Evolutionary conservation across 2,888 invertebrate species (phyloP), one percentile per base, ranked within the genome.

Genomic region (Athalia cordata): DNA sequence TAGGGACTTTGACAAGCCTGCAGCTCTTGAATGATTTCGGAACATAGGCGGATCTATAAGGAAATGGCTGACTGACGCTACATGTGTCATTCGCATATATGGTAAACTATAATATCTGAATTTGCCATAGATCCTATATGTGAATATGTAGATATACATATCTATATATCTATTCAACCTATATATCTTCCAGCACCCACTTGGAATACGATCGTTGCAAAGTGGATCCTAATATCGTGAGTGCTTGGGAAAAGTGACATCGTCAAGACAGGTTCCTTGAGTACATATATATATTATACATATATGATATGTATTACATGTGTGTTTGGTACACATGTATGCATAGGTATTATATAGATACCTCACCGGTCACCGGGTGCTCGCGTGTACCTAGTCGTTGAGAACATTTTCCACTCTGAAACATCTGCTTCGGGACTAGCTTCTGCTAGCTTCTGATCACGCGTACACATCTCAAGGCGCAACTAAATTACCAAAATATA

Each of bases 201-300:
- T 55, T 72, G 59, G 52, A 61, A 64, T 75, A 50, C 50, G 62
- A 62, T 75, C 75, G 75, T 6, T 61, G 62, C 62, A 75, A 64
- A 75, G 75, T 75, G 75, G 75, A 64, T 62, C 52, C 75, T 75
- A 75, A 75, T 75, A 75, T 62, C 75, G 75, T 64, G 62, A 75
- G 75, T 75, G 75, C 62, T 75, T 75, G 62, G 59, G 47, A 72
- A 75, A 75, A 75, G 64, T 75, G 75, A 75, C 75, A 64, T 64
- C 59, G 59, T 11, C 72, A 57, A 59, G 57, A 59, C 59, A 72
- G 59, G 72, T 59, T 57, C 59, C 68, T 59, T n/a, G 13, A 29
- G 55, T 55, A 9, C 5, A 50, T 55, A 9, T 11, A 50, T 55
- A 52, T 29, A 55, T 50, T 55, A n/a, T 55, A 55, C n/a, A 55